These are phyloP conservation scores for Amiota mariae DNA, from an alignment of 2,888 invertebrate genomes.

Conservation along the genomic window DNA sequence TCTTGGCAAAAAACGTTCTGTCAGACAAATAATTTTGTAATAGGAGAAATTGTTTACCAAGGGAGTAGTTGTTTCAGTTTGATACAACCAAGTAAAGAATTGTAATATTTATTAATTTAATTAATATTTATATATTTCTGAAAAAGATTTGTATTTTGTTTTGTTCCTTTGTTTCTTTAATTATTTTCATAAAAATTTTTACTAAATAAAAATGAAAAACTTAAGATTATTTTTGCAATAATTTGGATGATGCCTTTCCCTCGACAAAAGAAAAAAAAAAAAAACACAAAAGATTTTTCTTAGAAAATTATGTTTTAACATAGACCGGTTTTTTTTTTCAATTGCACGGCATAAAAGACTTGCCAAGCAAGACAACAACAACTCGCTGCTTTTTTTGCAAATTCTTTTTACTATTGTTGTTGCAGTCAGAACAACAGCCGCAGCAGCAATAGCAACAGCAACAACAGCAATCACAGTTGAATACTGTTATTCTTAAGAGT, in stretches of 20 bases:
- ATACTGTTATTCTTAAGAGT: conserved; percentile 52
- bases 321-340: conserved; percentile 56
- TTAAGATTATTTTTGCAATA: conserved; percentile 38
- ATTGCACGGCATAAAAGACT: conserved; percentile 18
- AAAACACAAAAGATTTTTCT: conserved; percentile 53
- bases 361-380: conserved; percentile 21
- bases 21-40: too few relatives aligned
- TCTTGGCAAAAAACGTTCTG: too few relatives aligned
- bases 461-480: conserved; percentile 50
- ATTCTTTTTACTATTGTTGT: conserved; percentile 36
- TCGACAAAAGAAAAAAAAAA: conserved; percentile 47
- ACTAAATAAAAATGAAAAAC: conserved; percentile 28
- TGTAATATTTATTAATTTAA: too few relatives aligned
- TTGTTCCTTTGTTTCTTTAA: too few relatives aligned
- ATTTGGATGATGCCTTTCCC: conserved; percentile 64
- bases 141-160: too few relatives aligned
- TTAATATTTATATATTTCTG: too few relatives aligned
- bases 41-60: too few relatives aligned
- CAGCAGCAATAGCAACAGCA: conserved; percentile 26
- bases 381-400: conserved; percentile 45
- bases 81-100: too few relatives aligned
- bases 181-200: too few relatives aligned
- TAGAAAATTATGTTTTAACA: conserved; percentile 61
- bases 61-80: too few relatives aligned
- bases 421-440: conserved; percentile 53